Conservation (phyloP, 1,140 invertebrate genomes). For the Leptopilina boulardi region DNA sequence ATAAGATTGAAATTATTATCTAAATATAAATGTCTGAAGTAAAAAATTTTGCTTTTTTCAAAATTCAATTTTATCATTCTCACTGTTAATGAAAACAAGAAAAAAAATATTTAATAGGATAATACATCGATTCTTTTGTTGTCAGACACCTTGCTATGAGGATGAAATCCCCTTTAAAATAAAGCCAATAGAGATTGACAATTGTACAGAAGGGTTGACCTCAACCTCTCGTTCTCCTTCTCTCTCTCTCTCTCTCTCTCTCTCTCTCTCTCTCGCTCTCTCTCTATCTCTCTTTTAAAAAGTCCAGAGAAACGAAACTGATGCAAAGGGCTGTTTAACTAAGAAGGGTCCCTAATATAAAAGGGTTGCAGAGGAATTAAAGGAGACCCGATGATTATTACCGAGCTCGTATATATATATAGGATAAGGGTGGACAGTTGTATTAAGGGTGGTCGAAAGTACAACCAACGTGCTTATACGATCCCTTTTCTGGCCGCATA, state of each 20-base stretch:
- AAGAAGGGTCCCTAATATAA: slow-evolving; percentile 59
- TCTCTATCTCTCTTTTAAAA: no score
- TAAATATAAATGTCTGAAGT: no score
- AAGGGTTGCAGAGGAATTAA: slow-evolving; percentile 63
- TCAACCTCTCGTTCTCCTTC: neutral
- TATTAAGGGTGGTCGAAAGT: slow-evolving; percentile 27
- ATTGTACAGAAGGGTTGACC: slow-evolving; percentile 20
- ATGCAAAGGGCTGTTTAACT: slow-evolving; percentile 54
- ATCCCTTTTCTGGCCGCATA: slow-evolving; percentile 23
- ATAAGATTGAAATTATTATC: no score
- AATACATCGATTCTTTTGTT: neutral
- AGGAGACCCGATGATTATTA: slow-evolving; percentile 60
- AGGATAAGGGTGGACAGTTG: slow-evolving; percentile 29
- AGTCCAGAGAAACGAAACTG: slow-evolving; percentile 21
- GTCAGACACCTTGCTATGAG: neutral
- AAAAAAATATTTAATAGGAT: neutral
- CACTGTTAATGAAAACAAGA: no score
- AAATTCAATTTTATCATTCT: no score
- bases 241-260: no score
- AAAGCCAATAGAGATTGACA: slow-evolving; percentile 30
- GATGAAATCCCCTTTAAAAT: neutral
- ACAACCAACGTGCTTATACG: neutral
- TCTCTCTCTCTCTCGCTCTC: no score
- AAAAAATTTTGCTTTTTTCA: no score
- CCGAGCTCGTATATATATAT: slow-evolving; percentile 37